A percentile compares a stretch with the other conserved stretches of the same genome.
Evolutionary conservation across 2,888 invertebrate species (phyloP).

Genomic region (Ornithoptera priamus): DNA sequence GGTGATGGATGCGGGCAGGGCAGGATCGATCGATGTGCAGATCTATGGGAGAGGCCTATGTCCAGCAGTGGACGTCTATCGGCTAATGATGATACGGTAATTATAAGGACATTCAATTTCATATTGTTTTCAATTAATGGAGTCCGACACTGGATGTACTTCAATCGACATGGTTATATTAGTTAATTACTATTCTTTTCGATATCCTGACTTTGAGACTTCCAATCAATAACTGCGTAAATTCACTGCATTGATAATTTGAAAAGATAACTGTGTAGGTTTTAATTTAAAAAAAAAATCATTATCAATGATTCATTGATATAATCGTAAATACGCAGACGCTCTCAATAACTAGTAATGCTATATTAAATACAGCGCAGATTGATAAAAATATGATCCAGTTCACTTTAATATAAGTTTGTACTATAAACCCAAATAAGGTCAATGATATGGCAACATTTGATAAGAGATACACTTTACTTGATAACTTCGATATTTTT

Average conservation of each 20-base stretch:
- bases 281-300: not conserved
- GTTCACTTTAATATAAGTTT: not conserved
- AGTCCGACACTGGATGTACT: too few relatives aligned
- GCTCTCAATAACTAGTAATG: constrained; percentile 3
- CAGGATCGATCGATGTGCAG: too few relatives aligned
- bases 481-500: not conserved
- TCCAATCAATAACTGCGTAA: not conserved
- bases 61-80: too few relatives aligned
- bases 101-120: too few relatives aligned
- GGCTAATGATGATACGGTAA: too few relatives aligned
- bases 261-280: not conserved
- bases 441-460: not conserved
- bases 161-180: too few relatives aligned
- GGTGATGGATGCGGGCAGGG: too few relatives aligned
- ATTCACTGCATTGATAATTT: not conserved
- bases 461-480: not conserved
- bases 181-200: not conserved
- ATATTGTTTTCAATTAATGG: too few relatives aligned
- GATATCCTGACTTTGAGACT: not conserved
- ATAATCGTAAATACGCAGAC: not conserved
- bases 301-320: not conserved
- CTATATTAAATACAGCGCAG: not conserved
- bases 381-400: constrained; percentile 1
- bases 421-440: not conserved
- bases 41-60: too few relatives aligned